phyloP scores from a whole-genome alignment of 2,888 invertebrate genomes.

The Tethea ocularis region DNA sequence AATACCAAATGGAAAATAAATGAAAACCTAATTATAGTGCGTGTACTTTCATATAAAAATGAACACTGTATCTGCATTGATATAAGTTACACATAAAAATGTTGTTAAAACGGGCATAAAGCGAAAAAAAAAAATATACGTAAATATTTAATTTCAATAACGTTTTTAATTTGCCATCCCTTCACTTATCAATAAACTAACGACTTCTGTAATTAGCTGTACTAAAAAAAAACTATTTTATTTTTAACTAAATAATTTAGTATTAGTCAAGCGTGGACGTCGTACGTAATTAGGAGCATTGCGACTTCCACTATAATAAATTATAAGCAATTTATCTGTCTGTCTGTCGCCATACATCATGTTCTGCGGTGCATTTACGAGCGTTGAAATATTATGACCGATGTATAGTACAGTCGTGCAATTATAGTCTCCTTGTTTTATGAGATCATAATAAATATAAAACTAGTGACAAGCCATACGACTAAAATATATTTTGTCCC shows the following conservation, averaged over 20 bases:
- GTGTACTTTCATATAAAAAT: conserved; percentile 48
- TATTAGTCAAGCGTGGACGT: conserved; percentile 55
- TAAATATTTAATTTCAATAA: conserved; percentile 78
- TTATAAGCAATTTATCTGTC: conserved; percentile 82
- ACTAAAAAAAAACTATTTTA: conserved; percentile 30
- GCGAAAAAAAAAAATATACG: conserved; percentile 79
- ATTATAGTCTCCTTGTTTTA: conserved; percentile 26
- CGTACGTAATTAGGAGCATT: conserved; percentile 67
- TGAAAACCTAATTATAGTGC: conserved; percentile 23
- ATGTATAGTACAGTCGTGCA: conserved; percentile 51
- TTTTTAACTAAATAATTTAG: conserved; percentile 42
- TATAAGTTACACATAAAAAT: conserved; percentile 70
- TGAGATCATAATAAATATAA: conserved; percentile 16
- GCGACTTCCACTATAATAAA: conserved; percentile 76
- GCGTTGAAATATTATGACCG: conserved; percentile 77
- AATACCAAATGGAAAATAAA: background rate
- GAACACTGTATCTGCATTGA: conserved; percentile 61
- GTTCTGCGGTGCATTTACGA: conserved; percentile 62
- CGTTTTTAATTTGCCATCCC: conserved; percentile 46
- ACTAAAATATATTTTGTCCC: background rate
- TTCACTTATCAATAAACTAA: background rate
- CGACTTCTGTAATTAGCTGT: too few species aligned
- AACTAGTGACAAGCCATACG: conserved; percentile 10
- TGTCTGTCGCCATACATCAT: conserved; percentile 79
- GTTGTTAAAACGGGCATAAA: conserved; percentile 78